Evolutionary conservation across 2,888 invertebrate genomes (phyloP), one percentile per base, ranked within the genome.

Genomic region (Cosmia trapezina): DNA sequence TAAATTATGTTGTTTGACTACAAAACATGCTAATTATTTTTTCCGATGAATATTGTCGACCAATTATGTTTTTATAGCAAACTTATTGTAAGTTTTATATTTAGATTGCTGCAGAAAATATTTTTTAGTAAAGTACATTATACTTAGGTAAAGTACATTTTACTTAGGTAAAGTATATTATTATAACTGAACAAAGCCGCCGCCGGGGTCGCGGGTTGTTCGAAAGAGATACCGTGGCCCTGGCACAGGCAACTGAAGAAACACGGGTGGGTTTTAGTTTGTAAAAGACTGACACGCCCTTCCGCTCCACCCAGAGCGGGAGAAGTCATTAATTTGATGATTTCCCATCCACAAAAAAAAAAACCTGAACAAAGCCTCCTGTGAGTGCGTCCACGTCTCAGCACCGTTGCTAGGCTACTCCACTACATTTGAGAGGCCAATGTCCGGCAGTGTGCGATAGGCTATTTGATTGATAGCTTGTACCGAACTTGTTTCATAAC

Each of bases 401-500:
- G 5, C 12, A 19, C 8, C 1, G 28, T 28, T 57, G 19, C 41
- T n/a, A 37, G 7, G 19, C n/a, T n/a, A 28, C 41, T 14, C 0
- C 4, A 19, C 0, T 2, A 19, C 5, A n/a, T n/a, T 37, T 19
- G 0, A 51, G 2, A 41, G 28, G 43, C n/a, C 37, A 59, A 53
- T 47, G n/a, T 17, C 22, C 19, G 4, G 0, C 12, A 62, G 0
- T 37, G 19, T 5, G 11, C 1, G n/a, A 51, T 22, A 49, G 8
- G 12, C 1, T 4, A 19, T 65, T 43, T 33, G 0, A 33, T 61
- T 22, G 28, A 47, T 17, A 45, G 9, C 47, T 57, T 22, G 43
- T 17, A 22, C 53, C 12, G 14, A 49, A 70, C 3, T 22, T 74
- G 45, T 77, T 80, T 63, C 54, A 22, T 33, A 47, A 70, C 22